Evolutionary conservation across 2,888 invertebrate species (phyloP).

Genomic region (Philereme vetulata): DNA sequence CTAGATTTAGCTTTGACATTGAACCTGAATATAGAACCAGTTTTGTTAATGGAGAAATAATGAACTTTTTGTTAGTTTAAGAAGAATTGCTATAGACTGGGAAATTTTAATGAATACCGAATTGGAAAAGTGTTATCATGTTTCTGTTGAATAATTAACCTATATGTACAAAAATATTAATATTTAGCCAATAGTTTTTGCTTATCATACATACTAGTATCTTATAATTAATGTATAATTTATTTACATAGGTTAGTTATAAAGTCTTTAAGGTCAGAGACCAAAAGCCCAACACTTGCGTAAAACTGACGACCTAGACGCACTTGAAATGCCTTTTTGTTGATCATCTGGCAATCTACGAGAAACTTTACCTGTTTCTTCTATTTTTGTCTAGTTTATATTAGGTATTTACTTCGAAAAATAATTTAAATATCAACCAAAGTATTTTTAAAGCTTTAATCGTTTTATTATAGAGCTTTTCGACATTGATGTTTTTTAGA

Average conservation of each 20-base stretch:
- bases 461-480: neutral
- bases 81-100: neutral
- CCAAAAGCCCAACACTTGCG: slow-evolving; percentile 24
- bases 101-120: too few species aligned
- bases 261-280: slow-evolving; percentile 17
- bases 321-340: slow-evolving; percentile 31
- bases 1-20: slow-evolving; percentile 33
- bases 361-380: neutral
- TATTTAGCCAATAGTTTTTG: too few species aligned
- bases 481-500: neutral
- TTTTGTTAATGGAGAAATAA: neutral
- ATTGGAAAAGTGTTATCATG: too few species aligned
- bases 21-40: slow-evolving; percentile 27
- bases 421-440: neutral
- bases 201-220: too few species aligned
- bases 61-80: neutral
- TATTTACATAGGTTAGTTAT: too few species aligned
- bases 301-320: slow-evolving; percentile 34
- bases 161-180: too few species aligned
- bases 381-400: neutral
- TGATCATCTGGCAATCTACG: neutral
- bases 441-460: neutral
- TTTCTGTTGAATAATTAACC: too few species aligned
- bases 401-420: neutral
- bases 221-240: too few species aligned